Conservation (phyloP, 2,797 vertebrate species). For the Eulemur mongoz region DNA sequence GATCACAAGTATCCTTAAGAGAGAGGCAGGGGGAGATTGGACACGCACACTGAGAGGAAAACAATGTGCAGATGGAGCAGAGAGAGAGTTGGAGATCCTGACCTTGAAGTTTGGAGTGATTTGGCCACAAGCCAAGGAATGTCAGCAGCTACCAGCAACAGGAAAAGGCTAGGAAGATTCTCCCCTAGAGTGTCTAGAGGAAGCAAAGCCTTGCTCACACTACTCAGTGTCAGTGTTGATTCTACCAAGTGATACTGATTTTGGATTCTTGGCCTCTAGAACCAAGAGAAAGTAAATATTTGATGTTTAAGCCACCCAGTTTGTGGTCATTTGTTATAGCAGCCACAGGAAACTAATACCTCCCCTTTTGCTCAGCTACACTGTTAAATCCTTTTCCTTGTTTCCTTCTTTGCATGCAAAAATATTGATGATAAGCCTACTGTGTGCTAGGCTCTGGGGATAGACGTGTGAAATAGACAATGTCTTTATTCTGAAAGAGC, state of each 20-base stretch:
- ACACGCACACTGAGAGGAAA: background rate
- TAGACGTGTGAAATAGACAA: background rate
- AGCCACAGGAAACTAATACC: background rate
- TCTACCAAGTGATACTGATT: background rate
- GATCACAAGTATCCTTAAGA: background rate
- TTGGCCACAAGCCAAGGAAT: background rate
- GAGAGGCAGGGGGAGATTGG: background rate
- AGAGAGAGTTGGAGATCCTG: background rate
- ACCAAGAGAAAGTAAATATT: background rate
- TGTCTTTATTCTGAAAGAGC: background rate
- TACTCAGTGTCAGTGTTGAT: too few species aligned
- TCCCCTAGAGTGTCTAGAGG: background rate
- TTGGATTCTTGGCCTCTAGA: background rate
- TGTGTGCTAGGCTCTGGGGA: background rate
- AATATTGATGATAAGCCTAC: background rate
- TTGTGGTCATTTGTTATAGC: background rate
- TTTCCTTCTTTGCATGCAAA: background rate
- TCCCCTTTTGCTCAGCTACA: background rate
- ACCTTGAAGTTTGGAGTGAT: background rate
- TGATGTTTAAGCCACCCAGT: background rate
- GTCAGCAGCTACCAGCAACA: background rate
- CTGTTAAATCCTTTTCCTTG: background rate
- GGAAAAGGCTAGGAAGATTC: background rate
- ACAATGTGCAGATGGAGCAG: background rate
- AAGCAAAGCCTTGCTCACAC: background rate